Percentiles rank a stretch among this genome's conserved stretches.
These are phyloP conservation scores for Monochamus alternatus DNA, from an alignment of 2,888 invertebrate genomes.

Conservation along the genomic window DNA sequence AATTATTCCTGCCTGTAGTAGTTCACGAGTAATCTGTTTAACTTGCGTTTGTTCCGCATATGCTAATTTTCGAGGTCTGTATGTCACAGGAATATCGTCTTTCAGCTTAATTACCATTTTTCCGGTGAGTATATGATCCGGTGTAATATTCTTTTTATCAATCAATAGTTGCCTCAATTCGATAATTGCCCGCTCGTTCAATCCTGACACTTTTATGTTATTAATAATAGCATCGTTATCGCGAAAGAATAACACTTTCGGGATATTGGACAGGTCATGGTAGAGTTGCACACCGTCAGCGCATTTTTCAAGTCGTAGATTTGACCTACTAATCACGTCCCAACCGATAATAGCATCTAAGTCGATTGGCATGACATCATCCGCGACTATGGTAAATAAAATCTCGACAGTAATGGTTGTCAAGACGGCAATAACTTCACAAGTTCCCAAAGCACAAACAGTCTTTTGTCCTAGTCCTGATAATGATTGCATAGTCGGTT, in stretches of 20 bases:
- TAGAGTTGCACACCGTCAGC: not conserved
- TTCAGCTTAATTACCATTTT: not conserved
- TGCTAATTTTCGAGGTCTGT: not conserved
- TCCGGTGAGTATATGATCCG: not conserved
- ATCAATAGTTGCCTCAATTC: too few relatives aligned
- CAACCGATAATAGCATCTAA: constrained; percentile 6
- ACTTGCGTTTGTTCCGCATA: not conserved
- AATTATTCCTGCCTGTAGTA: too few relatives aligned
- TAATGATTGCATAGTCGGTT: constrained; percentile 30
- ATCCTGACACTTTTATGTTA: not conserved
- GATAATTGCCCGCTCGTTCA: too few relatives aligned
- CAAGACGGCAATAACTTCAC: constrained; percentile 43
- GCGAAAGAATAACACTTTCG: not conserved
- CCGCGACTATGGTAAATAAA: constrained; percentile 39
- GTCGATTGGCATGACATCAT: constrained; percentile 39
- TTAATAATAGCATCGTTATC: not conserved
- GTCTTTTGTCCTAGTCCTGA: constrained; percentile 35
- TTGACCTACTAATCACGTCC: not conserved
- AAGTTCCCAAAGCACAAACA: constrained; percentile 44
- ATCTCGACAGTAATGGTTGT: constrained; percentile 46
- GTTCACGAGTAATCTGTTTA: not conserved
- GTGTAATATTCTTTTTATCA: not conserved
- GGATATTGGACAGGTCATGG: constrained; percentile 4
- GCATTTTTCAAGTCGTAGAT: not conserved
- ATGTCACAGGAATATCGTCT: not conserved